These are phyloP conservation scores for Tiliqua scincoides DNA, from an alignment of 2,113 vertebrate species.

Conservation along the genomic window DNA sequence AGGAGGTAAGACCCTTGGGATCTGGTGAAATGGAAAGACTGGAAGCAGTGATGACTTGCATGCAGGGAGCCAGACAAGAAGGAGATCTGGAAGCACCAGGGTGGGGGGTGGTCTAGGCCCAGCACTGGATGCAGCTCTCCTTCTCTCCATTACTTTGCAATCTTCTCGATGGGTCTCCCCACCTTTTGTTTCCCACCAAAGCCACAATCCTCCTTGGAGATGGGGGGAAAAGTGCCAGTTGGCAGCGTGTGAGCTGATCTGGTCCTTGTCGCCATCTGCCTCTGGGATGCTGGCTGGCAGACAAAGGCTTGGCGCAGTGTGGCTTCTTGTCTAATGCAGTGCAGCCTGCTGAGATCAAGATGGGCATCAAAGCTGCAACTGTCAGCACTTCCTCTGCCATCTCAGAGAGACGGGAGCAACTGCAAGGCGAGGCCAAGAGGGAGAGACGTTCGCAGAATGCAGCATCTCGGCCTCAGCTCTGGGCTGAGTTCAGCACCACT, in stretches of 20 bases:
- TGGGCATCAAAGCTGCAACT: slow-evolving; percentile 36
- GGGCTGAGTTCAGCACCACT: slow-evolving; percentile 19
- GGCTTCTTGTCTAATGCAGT: slow-evolving; percentile 43
- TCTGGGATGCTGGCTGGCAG: slow-evolving; percentile 49
- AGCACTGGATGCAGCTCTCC: not conserved
- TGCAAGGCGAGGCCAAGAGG: slow-evolving; percentile 16
- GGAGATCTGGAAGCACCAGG: too few relatives aligned
- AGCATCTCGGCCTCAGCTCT: not conserved
- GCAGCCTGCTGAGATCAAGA: slow-evolving; percentile 59
- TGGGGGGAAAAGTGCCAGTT: not conserved
- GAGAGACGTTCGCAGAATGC: slow-evolving; percentile 29
- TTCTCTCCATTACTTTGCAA: slow-evolving; percentile 27
- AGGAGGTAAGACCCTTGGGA: too few relatives aligned
- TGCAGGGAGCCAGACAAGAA: too few relatives aligned
- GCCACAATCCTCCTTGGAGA: slow-evolving; percentile 19
- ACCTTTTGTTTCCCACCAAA: slow-evolving; percentile 1
- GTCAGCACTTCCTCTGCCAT: slow-evolving; percentile 46
- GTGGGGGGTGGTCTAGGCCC: too few relatives aligned
- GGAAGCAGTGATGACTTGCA: too few relatives aligned
- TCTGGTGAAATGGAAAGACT: too few relatives aligned
- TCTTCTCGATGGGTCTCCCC: slow-evolving; percentile 1
- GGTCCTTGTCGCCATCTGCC: slow-evolving; percentile 61
- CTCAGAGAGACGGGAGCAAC: slow-evolving; percentile 46
- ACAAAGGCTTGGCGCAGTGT: not conserved
- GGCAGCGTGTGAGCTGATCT: slow-evolving; percentile 27